These are phyloP conservation scores for Esperia sulphurella DNA, from an alignment of 2,888 invertebrate species.

Conservation along the genomic window DNA sequence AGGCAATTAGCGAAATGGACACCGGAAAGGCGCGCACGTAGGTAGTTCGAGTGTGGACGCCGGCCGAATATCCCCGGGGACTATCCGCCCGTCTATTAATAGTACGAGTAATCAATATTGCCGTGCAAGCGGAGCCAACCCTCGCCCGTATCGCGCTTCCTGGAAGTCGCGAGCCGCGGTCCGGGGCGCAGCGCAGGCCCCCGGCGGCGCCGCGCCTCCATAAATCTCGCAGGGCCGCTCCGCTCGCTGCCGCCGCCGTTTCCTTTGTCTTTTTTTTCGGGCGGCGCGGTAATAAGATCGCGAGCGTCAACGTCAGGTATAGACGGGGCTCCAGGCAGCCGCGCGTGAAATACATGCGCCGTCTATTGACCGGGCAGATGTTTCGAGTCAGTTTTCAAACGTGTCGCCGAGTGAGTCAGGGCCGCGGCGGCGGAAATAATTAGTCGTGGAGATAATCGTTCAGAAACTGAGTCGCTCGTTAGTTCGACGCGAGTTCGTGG, in stretches of 20 bases:
- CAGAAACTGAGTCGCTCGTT: conserved; percentile 20
- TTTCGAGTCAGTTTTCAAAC: conserved; percentile 19
- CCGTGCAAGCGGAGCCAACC: conserved; percentile 32
- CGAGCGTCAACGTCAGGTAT: conserved; percentile 72
- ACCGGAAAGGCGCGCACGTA: conserved; percentile 39
- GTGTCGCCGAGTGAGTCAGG: conserved; percentile 22
- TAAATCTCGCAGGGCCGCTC: conserved; percentile 58
- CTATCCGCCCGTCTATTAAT: conserved; percentile 55
- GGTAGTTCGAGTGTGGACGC: neutral
- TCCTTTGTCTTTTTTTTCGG: conserved; percentile 62
- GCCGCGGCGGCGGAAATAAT: conserved; percentile 49
- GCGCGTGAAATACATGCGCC: conserved; percentile 37
- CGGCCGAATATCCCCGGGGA: conserved; percentile 5
- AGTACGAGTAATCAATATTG: conserved; percentile 69
- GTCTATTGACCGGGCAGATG: conserved; percentile 53
- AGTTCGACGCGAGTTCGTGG: conserved; percentile 9
- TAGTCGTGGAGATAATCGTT: conserved; percentile 55
- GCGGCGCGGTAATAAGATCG: conserved; percentile 65
- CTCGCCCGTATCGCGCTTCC: conserved; percentile 62
- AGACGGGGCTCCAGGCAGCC: conserved; percentile 31
- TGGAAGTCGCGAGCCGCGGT: conserved; percentile 46
- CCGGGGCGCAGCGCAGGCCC: conserved; percentile 32
- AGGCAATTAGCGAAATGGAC: conserved; percentile 65
- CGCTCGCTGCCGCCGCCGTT: conserved; percentile 41
- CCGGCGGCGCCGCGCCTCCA: conserved; percentile 69